Evolutionary conservation across 2,888 invertebrate species (phyloP).

Genomic region (Hydropsyche betteni): DNA sequence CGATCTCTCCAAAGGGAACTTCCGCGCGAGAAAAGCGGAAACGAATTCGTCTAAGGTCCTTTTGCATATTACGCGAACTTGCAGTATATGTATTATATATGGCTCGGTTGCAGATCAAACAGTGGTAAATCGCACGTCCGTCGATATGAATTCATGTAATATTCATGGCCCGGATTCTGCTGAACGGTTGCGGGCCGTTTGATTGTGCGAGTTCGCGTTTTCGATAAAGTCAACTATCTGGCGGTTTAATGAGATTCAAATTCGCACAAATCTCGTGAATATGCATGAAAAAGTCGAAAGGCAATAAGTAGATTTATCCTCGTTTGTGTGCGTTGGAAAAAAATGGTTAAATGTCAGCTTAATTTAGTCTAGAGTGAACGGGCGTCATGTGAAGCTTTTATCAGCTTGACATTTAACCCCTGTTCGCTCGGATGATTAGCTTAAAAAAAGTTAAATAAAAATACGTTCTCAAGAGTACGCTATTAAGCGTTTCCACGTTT

Average conservation of each 20-base stretch:
- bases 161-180: background rate
- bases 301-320: too few species aligned
- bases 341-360: too few species aligned
- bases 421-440: background rate
- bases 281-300: too few species aligned
- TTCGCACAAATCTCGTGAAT: too few species aligned
- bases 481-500: background rate
- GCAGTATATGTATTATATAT: background rate
- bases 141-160: conserved; percentile 9
- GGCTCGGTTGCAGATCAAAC: background rate
- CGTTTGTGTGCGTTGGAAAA: too few species aligned
- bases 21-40: background rate
- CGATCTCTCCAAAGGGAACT: conserved; percentile 9
- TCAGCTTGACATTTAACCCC: conserved; percentile 7
- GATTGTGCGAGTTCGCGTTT: too few species aligned
- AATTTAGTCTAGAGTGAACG: too few species aligned
- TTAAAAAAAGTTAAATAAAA: background rate
- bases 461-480: background rate
- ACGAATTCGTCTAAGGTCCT: background rate
- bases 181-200: too few species aligned
- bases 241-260: too few species aligned
- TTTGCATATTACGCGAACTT: background rate
- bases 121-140: conserved; percentile 8
- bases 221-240: too few species aligned
- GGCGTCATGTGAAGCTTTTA: background rate